Base-by-base conservation (phyloP, 2,797 vertebrate genomes). In the Chelonia mydas region DNA sequence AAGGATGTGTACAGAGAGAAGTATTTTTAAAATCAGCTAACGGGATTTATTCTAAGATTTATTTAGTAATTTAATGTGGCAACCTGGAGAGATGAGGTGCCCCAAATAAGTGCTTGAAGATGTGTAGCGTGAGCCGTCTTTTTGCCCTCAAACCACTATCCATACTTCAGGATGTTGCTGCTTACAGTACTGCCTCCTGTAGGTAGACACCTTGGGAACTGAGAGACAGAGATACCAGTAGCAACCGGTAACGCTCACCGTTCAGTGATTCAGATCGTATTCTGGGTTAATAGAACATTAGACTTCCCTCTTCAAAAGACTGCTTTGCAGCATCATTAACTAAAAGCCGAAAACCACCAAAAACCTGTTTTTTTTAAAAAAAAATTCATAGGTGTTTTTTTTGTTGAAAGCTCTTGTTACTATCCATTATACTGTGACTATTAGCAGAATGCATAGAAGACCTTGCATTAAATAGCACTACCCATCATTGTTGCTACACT, bases 31-130 rank as follows among this genome's bases (percentile, higher is more conserved):
- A 95, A 91, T 84, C 0, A 6, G 51, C 89, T 96, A 55, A 93
- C 95, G 96, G 94, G 94, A 96, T 96, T 95, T 95, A 95, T 93
- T 95, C 88, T 82, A 97, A 98, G 95, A 95, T 95, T 95, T 92
- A 95, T 95, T 95, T 92, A 95, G 86, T 87, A 92, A 95, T 97
- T 94, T 95, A 90, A 92, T 51, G 12, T 87, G 53, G 65, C 86
- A 92, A 77, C 89, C 81, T 85, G 78, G 84, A 80, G 84, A 72
- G 82, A n/a, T 5, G 6, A 92, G 3, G 6, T 91, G 82, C 76
- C 50, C 53, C 25, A 50, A 91, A 6, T 80, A 74, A 84, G 6
- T 53, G 87, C 17, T 86, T 61, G 27, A 37, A 77, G 86, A 72
- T 23, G 41, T 84, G 51, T 81, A 80, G 50, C 17, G 86, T 10